A percentile compares a stretch with the other conserved stretches of the same genome.
Conservation (phyloP, 2,888 invertebrate species). For the Philaethria dido region DNA sequence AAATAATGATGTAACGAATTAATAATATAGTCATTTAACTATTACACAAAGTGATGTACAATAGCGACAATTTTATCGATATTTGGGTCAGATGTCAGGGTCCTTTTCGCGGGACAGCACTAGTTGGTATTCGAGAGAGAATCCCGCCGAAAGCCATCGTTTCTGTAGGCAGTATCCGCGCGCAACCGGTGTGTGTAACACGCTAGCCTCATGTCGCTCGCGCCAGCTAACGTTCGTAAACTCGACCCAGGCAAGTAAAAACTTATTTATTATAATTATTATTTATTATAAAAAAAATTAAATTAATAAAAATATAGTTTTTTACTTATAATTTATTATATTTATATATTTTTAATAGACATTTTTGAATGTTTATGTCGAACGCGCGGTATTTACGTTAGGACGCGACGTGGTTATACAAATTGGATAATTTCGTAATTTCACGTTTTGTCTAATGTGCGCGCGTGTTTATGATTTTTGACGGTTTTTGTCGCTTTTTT, state of each 20-base stretch:
- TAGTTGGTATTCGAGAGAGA: constrained; percentile 44
- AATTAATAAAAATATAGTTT: background rate
- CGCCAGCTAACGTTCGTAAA: constrained; percentile 48
- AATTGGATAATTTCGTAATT: background rate
- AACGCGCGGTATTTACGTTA: constrained; percentile 8
- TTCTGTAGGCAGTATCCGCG: constrained; percentile 60
- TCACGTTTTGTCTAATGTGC: background rate
- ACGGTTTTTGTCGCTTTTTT: background rate
- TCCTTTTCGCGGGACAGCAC: constrained; percentile 46
- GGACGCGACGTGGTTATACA: constrained; percentile 1
- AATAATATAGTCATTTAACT: background rate
- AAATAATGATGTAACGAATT: background rate
- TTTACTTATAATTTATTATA: background rate
- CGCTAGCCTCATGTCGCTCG: constrained; percentile 58
- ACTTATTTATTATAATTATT: constrained; percentile 32
- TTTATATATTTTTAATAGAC: background rate
- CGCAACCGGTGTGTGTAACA: constrained; percentile 63
- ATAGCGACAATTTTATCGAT: constrained; percentile 52
- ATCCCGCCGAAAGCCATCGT: constrained; percentile 59
- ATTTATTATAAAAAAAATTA: background rate
- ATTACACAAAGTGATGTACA: constrained; percentile 13
- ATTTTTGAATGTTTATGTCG: background rate
- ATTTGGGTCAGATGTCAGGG: constrained; percentile 49
- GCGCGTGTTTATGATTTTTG: background rate
- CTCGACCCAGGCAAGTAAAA: constrained; percentile 64